A percentile compares a stretch with the other conserved stretches of the same genome.
Conservation (phyloP, 2,113 vertebrate genomes). For the Antechinus stuartii region DNA sequence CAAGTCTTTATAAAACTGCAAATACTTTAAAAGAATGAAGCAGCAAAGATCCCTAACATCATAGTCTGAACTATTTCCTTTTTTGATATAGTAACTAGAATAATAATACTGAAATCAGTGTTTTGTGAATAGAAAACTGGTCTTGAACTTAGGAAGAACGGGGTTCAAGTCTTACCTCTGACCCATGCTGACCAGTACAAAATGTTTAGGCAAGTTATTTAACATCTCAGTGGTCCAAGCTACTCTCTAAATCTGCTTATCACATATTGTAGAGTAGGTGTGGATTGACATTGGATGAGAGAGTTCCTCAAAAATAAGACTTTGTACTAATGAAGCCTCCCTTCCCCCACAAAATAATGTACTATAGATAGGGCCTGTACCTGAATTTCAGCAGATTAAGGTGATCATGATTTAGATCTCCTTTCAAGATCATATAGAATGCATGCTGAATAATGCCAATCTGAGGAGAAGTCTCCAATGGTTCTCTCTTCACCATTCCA, state of each 20-base stretch:
- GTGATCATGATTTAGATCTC: not conserved
- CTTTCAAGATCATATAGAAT: not conserved
- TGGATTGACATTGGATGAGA: not conserved
- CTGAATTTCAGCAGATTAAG: not conserved
- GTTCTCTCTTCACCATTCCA: not conserved
- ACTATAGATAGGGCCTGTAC: not conserved
- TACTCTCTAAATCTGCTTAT: not conserved
- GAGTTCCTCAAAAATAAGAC: not conserved
- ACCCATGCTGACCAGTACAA: not conserved
- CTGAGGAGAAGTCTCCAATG: not conserved
- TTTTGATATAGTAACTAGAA: not conserved
- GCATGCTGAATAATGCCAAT: not conserved
- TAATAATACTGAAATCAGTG: not conserved
- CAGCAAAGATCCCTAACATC: not conserved
- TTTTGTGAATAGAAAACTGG: not conserved
- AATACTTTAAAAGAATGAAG: not conserved
- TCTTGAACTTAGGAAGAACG: not conserved
- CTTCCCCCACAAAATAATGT: not conserved
- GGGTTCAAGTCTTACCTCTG: not conserved
- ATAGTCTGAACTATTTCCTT: not conserved
- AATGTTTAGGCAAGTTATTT: not conserved
- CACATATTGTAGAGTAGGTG: not conserved
- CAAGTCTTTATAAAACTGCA: not conserved
- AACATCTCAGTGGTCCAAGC: not conserved
- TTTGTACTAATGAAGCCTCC: not conserved